Base-by-base conservation (phyloP, 2,113 vertebrate species). In the Chauna torquata region DNA sequence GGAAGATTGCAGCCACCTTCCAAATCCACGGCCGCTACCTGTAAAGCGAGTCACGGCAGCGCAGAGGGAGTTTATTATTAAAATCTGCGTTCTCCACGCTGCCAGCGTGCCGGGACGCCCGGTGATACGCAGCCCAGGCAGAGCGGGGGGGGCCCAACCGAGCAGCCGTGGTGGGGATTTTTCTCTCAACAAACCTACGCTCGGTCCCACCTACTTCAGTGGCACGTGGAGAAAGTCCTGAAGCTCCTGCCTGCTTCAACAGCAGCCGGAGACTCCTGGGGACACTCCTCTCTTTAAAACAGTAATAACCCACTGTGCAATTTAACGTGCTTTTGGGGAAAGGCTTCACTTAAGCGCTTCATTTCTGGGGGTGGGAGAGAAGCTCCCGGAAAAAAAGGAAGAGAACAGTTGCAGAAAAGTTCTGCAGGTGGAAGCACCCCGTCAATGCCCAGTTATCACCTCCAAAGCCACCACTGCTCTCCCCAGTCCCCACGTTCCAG, bases 41-140 rank as follows among this genome's bases (percentile, higher is more conserved):
- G 36, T 11, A 4, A 20, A 17, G 14, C 2, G 3, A 40, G 13
- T 34, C 16, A 10, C 1, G 3, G 27, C 1, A 3, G n/a, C 44
- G 13, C 36, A 11, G 34, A 22, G 16, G 40, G 32, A 34, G 61
- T 47, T 22, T 59, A n/a, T 34, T 58, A 20, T 59, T 61, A 61
- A 61, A 61, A 18, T 22, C 23, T 36, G 58, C 58, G 18, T 19
- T n/a, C 34, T 36, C 12, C 64, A 22, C 14, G 44, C 38, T 15
- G 12, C 44, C 34, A n/a, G 12, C 16, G 49, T 42, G 42, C 42
- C 42, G 42, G 42, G 42, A 42, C 57, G 34, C 58, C n/a, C n/a
- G 58, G 58, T 36, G 58, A 14, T 24, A 22, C 58, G 24, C 58
- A 36, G 58, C 58, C 36, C 5, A 2, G 22, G n/a, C n/a, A 59